Evolutionary conservation across 2,113 vertebrate genomes (phyloP), one percentile per base, ranked within the genome.

Genomic region (Helogale parvula): DNA sequence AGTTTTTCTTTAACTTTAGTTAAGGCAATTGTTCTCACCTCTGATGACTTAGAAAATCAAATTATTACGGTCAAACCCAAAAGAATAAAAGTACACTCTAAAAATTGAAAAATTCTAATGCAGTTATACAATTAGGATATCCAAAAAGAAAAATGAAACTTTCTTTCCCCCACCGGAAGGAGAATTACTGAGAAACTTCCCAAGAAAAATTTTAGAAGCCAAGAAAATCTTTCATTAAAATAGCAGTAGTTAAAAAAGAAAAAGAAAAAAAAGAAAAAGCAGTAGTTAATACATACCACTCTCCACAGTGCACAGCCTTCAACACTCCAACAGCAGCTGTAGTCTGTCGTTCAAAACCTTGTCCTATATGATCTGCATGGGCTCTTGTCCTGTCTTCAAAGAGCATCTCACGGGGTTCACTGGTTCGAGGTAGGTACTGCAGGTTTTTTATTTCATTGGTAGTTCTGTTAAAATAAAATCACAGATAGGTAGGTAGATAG

Each of bases 371-470:
- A 97, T 99, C 99, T 0, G 99, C 99, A 83, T 99, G 99, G 91
- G 99, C 99, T 94, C 99, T 99, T 5, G 99, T 99, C 93, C 99
- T 98, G 93, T 99, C 99, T 98, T 99, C 99, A 97, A 99, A 99
- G 7, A 99, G 99, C 99, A 99, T 99, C 98, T 99, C 99, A 85
- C 99, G 99, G 95, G 99, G 99, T 97, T 99, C 99, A 87, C 99
- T 99, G 97, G 99, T 98, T 98, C 99, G 99, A 98, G 99, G 99
- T 99, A 99, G 99, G 98, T 99, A 99, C 99, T 99, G 99, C 97
- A 99, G 98, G 98, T 99, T 99, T 99, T 99, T 99, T 88, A 99
- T 99, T 99, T 99, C 99, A 98, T 99, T 99, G 99, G 99, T 99
- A 98, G 99, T 99, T 99, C 99, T 99, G 87, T 54, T 3, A 33